Evolutionary conservation across 2,797 vertebrate species (phyloP).

Genomic region (Trichosurus vulpecula): DNA sequence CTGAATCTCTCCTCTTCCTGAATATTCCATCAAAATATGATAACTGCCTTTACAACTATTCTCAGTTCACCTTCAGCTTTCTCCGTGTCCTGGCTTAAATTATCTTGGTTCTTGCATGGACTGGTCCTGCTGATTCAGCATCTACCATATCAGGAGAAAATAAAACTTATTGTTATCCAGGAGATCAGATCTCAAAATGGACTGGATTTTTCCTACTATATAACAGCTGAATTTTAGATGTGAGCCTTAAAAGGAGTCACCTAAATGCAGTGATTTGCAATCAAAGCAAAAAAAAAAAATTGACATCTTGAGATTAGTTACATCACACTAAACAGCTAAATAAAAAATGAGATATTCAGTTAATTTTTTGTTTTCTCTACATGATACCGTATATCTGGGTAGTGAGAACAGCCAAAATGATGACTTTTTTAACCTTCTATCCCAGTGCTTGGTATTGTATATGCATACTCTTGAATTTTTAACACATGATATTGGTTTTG

Average conservation of each 20-base stretch:
- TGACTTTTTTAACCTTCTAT: not conserved
- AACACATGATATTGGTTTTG: not conserved
- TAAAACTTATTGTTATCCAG: not conserved
- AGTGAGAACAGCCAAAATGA: not conserved
- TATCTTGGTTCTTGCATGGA: not conserved
- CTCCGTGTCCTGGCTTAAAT: not conserved
- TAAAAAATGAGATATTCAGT: not conserved
- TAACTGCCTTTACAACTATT: not conserved
- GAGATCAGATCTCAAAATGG: not conserved
- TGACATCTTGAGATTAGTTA: not conserved
- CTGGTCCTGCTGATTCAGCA: not conserved
- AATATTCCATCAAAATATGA: not conserved
- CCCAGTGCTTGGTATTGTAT: not conserved
- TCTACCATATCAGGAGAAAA: not conserved
- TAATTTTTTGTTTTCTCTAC: not conserved
- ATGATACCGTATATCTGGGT: not conserved
- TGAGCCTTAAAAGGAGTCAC: not conserved
- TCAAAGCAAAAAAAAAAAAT: not conserved
- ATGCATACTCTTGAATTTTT: constrained; percentile 15
- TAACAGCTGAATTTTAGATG: not conserved
- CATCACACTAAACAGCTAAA: not conserved
- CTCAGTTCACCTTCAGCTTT: not conserved
- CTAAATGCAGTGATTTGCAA: not conserved
- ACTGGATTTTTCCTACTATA: not conserved
- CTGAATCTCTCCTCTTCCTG: not conserved